Conservation (phyloP, 2,113 vertebrate genomes). For the Brachypodius melanocephalos region DNA sequence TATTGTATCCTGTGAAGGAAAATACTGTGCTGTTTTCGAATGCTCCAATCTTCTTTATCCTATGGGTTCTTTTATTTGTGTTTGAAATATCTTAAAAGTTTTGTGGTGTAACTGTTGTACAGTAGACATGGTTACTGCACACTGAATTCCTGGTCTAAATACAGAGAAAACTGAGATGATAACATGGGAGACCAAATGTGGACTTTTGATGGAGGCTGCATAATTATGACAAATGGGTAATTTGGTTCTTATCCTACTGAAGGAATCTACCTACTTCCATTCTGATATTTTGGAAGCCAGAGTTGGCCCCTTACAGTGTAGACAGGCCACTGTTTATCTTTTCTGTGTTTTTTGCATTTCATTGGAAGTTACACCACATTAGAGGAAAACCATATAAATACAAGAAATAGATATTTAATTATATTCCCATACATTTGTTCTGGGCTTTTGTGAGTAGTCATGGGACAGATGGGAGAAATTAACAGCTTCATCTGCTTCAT, state of each 20-base stretch:
- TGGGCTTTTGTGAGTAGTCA: neutral
- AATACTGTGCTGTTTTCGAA: neutral
- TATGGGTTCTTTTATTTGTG: neutral
- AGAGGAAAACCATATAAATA: neutral
- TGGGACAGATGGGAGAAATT: neutral
- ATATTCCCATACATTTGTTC: neutral
- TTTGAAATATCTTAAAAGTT: neutral
- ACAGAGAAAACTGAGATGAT: neutral
- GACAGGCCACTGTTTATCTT: neutral
- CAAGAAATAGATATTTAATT: neutral
- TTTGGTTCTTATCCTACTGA: neutral
- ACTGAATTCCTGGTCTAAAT: neutral
- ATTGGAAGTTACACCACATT: neutral
- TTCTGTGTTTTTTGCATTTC: neutral
- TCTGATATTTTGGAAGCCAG: neutral
- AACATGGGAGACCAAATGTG: neutral
- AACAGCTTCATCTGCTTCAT: too few species aligned
- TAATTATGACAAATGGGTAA: neutral
- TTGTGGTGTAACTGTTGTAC: neutral
- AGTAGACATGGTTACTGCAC: constrained; percentile 9
- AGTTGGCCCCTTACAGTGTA: neutral
- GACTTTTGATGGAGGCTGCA: neutral
- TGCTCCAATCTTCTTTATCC: neutral
- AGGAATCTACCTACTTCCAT: neutral
- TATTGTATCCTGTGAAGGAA: neutral